These are phyloP conservation scores for Altica lythri DNA, from an alignment of 2,888 invertebrate species.

Conservation along the genomic window DNA sequence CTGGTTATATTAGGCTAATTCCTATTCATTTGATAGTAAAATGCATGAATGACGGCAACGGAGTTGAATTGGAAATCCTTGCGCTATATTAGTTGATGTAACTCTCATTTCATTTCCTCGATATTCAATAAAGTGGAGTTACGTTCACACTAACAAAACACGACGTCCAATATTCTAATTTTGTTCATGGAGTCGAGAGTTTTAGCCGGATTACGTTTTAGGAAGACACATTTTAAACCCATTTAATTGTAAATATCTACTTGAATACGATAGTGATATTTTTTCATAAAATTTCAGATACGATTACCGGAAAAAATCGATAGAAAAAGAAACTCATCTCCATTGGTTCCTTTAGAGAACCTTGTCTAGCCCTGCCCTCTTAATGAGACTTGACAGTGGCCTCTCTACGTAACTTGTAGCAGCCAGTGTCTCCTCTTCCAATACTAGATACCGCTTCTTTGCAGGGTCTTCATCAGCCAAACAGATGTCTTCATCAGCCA, in stretches of 20 bases:
- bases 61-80: conserved; percentile 46
- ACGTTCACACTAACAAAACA: conserved; percentile 39
- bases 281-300: background rate
- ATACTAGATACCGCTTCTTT: no score
- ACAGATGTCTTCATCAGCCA: no score
- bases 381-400: no score
- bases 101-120: conserved; percentile 45
- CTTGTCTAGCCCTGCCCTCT: no score
- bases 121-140: conserved; percentile 46
- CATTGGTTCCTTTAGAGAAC: no score
- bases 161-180: conserved; percentile 24
- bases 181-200: conserved; percentile 19
- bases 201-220: conserved; percentile 18
- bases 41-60: conserved; percentile 40
- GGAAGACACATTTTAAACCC: conserved; percentile 7
- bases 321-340: no score
- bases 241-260: background rate
- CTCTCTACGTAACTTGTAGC: no score
- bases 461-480: no score
- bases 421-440: no score
- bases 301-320: no score
- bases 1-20: conserved; percentile 57
- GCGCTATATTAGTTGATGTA: conserved; percentile 49
- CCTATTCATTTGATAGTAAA: conserved; percentile 53
- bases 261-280: background rate